Evolutionary conservation across 2,797 vertebrate genomes (phyloP).

Genomic region (Etheostoma nigrum): DNA sequence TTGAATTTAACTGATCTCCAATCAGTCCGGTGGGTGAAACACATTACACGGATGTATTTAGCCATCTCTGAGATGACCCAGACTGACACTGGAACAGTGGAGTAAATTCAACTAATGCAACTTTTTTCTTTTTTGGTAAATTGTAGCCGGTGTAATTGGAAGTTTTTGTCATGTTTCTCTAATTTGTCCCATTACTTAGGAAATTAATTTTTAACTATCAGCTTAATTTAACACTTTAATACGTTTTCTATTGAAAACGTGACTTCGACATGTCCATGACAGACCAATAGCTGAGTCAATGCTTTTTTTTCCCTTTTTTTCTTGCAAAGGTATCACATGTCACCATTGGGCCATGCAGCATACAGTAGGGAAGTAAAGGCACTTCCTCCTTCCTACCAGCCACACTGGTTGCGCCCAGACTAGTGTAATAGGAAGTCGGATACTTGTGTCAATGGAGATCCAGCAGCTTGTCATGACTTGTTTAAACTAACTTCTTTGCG

Average conservation of each 20-base stretch:
- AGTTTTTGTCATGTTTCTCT: neutral
- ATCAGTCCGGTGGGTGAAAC: neutral
- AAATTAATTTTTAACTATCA: neutral
- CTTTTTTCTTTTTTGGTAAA: neutral
- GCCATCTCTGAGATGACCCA: neutral
- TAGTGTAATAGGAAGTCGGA: conserved; percentile 21
- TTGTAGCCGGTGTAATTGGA: neutral
- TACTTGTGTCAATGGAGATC: conserved; percentile 47
- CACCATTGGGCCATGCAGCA: conserved; percentile 61
- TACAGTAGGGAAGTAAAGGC: conserved; percentile 82
- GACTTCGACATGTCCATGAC: conserved; percentile 25
- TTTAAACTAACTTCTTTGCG: conserved; percentile 16
- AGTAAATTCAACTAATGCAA: neutral
- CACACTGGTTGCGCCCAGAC: conserved; percentile 45
- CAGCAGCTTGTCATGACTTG: neutral
- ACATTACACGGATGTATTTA: neutral
- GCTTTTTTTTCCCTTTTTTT: conserved; percentile 18
- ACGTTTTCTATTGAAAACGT: neutral
- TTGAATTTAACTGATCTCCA: conserved; percentile 1
- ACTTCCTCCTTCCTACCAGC: conserved; percentile 84
- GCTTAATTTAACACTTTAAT: too few relatives aligned
- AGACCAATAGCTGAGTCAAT: conserved; percentile 45
- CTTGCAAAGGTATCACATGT: conserved; percentile 81
- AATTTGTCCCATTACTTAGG: too few relatives aligned
- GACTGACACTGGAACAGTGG: conserved; percentile 19